A percentile compares a stretch with the other conserved stretches of the same genome.
phyloP scores from a whole-genome alignment of 2,888 invertebrate species.

The Alloplasta piceator region DNA sequence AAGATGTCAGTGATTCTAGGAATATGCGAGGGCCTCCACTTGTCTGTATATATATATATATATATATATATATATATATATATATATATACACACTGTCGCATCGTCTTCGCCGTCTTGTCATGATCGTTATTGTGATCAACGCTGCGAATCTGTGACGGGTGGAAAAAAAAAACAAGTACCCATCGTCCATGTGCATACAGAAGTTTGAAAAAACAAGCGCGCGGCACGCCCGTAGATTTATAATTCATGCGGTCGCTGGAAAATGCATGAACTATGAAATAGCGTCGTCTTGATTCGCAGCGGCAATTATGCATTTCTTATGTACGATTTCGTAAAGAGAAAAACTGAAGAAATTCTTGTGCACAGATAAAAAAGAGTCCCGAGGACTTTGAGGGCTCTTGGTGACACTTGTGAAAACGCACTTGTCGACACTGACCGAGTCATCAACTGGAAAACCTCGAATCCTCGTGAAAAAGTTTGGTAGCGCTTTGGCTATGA shows the following conservation, averaged over 20 bases:
- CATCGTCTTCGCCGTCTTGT: constrained; percentile 37
- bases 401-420: too few relatives aligned
- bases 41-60: constrained; percentile 4
- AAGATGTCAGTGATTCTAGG: constrained; percentile 61
- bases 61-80: background rate
- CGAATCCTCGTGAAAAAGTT: background rate
- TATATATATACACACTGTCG: background rate
- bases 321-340: background rate
- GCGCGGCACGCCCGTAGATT: constrained; percentile 37
- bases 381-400: too few relatives aligned
- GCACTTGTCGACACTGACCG: background rate
- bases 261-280: constrained; percentile 35
- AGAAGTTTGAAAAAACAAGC: constrained; percentile 42
- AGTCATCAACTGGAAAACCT: background rate
- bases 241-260: constrained; percentile 29
- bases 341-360: too few relatives aligned
- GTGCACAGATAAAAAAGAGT: too few relatives aligned
- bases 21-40: constrained; percentile 52
- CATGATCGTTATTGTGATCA: constrained; percentile 38
- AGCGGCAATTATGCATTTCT: constrained; percentile 1
- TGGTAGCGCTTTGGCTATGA: background rate
- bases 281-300: constrained; percentile 26
- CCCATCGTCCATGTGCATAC: constrained; percentile 21
- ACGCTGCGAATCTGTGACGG: constrained; percentile 42
- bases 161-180: constrained; percentile 21